Evolutionary conservation across 2,797 vertebrate species (phyloP).

Genomic region (Hafferia zeledoni): DNA sequence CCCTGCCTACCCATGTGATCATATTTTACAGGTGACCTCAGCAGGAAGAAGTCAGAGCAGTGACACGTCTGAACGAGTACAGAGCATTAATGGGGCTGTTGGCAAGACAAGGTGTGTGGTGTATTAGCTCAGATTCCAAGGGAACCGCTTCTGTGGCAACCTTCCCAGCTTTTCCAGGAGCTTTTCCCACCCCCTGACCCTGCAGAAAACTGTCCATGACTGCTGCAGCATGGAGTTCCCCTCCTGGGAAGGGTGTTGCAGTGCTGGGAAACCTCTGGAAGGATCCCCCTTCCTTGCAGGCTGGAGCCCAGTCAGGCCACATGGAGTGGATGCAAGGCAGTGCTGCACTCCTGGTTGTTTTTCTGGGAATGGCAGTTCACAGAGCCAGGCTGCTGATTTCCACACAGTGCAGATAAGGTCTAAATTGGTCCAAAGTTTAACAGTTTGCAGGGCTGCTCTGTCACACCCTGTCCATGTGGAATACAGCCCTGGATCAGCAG

Average conservation of each 20-base stretch:
- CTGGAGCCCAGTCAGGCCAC: not conserved
- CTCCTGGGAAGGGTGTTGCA: accelerated
- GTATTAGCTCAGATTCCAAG: not conserved
- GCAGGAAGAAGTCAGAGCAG: not conserved
- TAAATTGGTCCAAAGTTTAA: not conserved
- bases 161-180: not conserved
- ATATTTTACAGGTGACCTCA: not conserved
- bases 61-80: accelerated
- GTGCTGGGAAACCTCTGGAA: not conserved
- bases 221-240: not conserved
- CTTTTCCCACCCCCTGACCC: not conserved
- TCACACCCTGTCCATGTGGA: not conserved
- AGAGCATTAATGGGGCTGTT: not conserved
- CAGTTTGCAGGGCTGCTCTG: not conserved
- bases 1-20: not conserved
- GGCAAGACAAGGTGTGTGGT: not conserved
- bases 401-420: not conserved
- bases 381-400: not conserved
- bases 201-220: not conserved
- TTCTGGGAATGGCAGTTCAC: not conserved
- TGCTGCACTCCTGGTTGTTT: not conserved
- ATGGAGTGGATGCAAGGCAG: accelerated
- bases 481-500: accelerated
- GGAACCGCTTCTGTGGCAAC: not conserved
- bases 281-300: not conserved